These are phyloP conservation scores for Characodon lateralis DNA, from an alignment of 2,797 vertebrate species.

Conservation along the genomic window DNA sequence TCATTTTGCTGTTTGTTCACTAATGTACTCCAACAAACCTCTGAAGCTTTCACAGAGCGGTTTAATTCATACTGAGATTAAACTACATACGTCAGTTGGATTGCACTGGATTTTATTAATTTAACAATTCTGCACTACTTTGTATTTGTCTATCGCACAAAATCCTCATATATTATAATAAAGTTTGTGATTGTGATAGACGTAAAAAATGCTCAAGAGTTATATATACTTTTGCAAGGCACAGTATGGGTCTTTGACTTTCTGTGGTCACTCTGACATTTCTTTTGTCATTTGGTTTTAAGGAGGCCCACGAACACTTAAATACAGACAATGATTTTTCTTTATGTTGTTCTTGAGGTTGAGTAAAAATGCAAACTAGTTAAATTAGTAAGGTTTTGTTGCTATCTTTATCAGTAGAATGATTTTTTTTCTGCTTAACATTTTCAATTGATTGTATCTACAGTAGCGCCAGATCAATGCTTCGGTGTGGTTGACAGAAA, in stretches of 20 bases:
- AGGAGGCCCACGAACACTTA: slow-evolving; percentile 67
- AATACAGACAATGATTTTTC: slow-evolving; percentile 47
- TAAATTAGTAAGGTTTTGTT: slow-evolving; percentile 23
- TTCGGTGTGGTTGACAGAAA: slow-evolving; percentile 47
- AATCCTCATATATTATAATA: background rate
- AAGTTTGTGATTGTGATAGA: background rate
- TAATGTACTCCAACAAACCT: background rate
- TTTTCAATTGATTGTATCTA: slow-evolving; percentile 40
- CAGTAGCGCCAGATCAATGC: slow-evolving; percentile 37
- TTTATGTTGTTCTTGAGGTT: slow-evolving; percentile 44
- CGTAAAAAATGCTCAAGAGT: background rate
- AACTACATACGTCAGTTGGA: background rate
- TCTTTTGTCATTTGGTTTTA: slow-evolving; percentile 67
- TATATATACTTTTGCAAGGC: background rate
- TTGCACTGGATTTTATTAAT: too few relatives aligned
- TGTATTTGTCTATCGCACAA: background rate
- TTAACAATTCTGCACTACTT: background rate
- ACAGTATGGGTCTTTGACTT: slow-evolving; percentile 34
- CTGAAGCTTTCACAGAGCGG: background rate
- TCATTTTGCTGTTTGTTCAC: background rate
- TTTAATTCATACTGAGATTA: background rate
- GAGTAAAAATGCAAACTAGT: slow-evolving; percentile 23
- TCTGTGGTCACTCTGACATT: slow-evolving; percentile 59
- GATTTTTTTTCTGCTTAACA: slow-evolving; percentile 29
- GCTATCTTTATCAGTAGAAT: slow-evolving; percentile 18